Percentiles rank a stretch among this genome's conserved stretches.
These are phyloP conservation scores for Peromyscus nudipes DNA, from an alignment of 2,797 vertebrate species.

Conservation along the genomic window DNA sequence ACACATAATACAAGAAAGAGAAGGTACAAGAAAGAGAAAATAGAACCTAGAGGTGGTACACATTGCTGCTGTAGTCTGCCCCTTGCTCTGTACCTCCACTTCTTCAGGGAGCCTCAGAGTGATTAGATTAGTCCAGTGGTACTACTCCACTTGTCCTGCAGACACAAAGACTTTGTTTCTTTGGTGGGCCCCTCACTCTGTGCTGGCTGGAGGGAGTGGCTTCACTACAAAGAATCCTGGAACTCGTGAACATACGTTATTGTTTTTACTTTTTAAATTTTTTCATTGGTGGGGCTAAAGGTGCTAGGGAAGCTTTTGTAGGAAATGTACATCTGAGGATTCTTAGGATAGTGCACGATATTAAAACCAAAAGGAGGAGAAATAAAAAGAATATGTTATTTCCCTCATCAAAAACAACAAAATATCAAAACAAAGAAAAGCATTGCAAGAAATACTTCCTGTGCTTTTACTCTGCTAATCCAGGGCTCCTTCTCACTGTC, in stretches of 20 bases:
- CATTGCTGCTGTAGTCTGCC: background rate
- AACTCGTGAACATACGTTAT: background rate
- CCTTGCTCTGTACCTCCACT: background rate
- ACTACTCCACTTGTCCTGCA: background rate
- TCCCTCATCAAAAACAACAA: background rate
- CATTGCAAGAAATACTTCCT: background rate
- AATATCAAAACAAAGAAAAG: background rate
- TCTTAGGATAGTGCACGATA: background rate
- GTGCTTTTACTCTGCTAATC: background rate
- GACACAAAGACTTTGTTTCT: background rate
- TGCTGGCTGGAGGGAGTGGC: background rate
- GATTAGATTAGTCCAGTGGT: background rate
- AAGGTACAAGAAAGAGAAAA: conserved; percentile 17
- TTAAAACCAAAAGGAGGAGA: background rate
- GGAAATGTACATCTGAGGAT: background rate
- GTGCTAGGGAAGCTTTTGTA: background rate
- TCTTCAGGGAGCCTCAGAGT: background rate
- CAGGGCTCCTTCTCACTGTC: background rate
- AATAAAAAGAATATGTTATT: background rate
- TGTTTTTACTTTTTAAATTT: background rate
- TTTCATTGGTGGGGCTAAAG: background rate
- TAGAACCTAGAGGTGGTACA: background rate
- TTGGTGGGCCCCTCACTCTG: background rate
- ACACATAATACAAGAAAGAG: conserved; percentile 49
- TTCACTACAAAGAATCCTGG: conserved; percentile 4